Base-by-base conservation (phyloP, 2,888 invertebrate genomes). In the Drosophila maculinotata region DNA sequence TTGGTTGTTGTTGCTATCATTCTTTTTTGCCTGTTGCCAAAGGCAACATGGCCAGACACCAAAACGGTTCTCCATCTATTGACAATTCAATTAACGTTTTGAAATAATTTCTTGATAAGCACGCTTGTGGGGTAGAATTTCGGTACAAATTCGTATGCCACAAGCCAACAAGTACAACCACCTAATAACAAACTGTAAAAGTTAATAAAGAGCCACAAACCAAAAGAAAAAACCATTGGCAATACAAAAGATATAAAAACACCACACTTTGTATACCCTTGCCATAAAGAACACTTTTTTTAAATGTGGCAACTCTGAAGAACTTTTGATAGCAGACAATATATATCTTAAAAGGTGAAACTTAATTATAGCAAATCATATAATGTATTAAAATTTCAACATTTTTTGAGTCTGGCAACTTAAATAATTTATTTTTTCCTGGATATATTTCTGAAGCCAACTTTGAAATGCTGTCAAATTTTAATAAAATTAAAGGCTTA, bases 41-140 rank as follows among this genome's bases (percentile, higher is more conserved):
- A 56, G 73, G 60, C 76, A 75, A 69, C 64, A 47, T 48, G 65
- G 48, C 53, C 47, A 67, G 67, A 57, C 52, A 66, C 39, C 53
- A 47, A 53, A 70, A 45, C 44, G 48, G 54, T 56, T 66, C 73
- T 54, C 79, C 80, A 79, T 77, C 87, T 81, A 87, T 81, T 81
- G 81, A 81, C 81, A 81, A 81, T 81, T 87, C 87, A 81, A 81
- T 81, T 81, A 81, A 84, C 78, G 81, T 87, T 81, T 81, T 84
- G 69, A 87, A 84, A 87, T 81, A 78, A 72, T 72, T 81, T 81
- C 52, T 64, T 80, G 81, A 84, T 81, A 87, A 81, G 87, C 57
- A 28, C 25, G 33, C 30, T n/a, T 42, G 39, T 49, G 58, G 48
- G 47, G 47, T 28, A 38, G 26, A 41, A 60, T 71, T 58, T 79